Evolutionary conservation across 2,888 invertebrate genomes (phyloP), one percentile per base, ranked within the genome.

Genomic region (Pachydiplax longipennis): DNA sequence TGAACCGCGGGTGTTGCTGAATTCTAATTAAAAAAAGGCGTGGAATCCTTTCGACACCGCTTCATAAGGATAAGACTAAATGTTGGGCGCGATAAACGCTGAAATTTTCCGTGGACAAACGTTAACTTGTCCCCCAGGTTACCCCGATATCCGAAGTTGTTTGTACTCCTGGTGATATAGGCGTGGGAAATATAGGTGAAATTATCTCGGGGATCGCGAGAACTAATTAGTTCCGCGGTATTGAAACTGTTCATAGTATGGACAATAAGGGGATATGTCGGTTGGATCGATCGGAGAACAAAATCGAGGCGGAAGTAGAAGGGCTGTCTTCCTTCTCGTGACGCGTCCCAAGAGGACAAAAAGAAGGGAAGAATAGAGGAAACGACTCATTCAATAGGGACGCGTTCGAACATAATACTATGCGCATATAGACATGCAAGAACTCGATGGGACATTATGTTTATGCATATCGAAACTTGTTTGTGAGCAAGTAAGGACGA

Each of bases 381-480:
- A 81, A 81, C 58, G 87, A 58, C 87, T 61, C 37, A 35, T 61
- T 87, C 61, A 35, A 61, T 65, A 87, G 37, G 25, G 53, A 35
- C 58, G n/a, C 25, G 48, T 25, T 15, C 12, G 31, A 83, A 22
- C 65, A 87, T 87, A 87, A 87, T 87, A 61, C 35, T 61, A 87
- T 87, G 87, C 87, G 87, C 87, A 87, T 87, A 87, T 61, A 61
- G 37, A 31, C 37, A 65, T 37, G 87, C 40, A 61, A 37, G 15
- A 87, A 87, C 58, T 58, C 61, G 61, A 37, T 10, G 73, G 87
- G 58, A 58, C 61, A 87, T 87, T 61, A 87, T 87, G 37, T 65
- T 87, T 87, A 87, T 87, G 87, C 87, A 87, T 87, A 87, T 87
- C 58, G 87, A 35, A 61, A 65, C 35, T 48, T 61, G 58, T 87